Evolutionary conservation across 1,140 invertebrate species (phyloP).

Genomic region (Apolygus lucorum): DNA sequence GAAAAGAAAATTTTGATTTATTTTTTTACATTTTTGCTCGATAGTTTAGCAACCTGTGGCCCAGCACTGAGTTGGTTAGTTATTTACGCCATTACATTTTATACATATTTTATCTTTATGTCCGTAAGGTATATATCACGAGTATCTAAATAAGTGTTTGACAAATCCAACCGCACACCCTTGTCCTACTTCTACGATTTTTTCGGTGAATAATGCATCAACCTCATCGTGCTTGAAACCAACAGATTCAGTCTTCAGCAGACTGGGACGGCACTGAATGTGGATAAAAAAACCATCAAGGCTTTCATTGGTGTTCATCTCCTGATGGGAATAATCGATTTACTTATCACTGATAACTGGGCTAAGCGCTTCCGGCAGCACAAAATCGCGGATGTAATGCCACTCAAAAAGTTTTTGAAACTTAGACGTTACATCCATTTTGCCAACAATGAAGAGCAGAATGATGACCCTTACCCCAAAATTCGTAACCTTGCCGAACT

Average conservation of each 20-base stretch:
- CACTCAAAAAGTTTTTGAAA: conserved; percentile 1
- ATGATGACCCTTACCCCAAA: background rate
- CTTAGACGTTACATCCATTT: conserved; percentile 1
- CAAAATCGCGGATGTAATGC: background rate
- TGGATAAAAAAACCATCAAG: background rate
- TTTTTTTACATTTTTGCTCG: too few species aligned
- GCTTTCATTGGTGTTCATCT: background rate
- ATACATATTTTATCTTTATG: too few species aligned
- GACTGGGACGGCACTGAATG: background rate
- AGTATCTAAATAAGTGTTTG: too few species aligned
- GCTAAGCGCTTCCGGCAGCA: background rate
- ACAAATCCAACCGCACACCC: too few species aligned
- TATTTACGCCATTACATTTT: too few species aligned
- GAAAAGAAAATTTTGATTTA: too few species aligned
- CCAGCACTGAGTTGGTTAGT: too few species aligned
- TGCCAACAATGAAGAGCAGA: background rate
- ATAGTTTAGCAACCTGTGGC: too few species aligned
- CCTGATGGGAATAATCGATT: conserved; percentile 1
- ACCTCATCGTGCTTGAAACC: too few species aligned
- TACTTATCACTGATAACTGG: background rate
- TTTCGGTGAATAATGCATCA: background rate
- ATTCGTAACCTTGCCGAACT: background rate
- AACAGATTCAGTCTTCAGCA: background rate
- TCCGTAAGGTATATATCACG: too few species aligned
- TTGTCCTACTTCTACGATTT: background rate